Base-by-base conservation (phyloP, 2,888 invertebrate species). In the Galerucella calmariensis region DNA sequence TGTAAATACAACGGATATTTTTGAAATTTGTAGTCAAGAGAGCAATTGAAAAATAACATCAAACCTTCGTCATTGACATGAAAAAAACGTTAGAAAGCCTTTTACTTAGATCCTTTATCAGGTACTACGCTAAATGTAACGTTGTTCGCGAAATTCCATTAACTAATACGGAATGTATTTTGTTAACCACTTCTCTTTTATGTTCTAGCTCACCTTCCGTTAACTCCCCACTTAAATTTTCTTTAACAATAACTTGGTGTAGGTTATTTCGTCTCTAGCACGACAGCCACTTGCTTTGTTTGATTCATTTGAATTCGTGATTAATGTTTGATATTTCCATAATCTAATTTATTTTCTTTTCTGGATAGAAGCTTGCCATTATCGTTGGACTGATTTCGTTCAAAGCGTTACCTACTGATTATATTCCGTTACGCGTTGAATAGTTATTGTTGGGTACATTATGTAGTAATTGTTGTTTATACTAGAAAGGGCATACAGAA, bases 151-250 rank as follows among this genome's bases (percentile, higher is more conserved):
- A 53, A 70, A 70, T 70, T 70, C 70, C 70, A 70, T 70, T 70
- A 70, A 63, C 70, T 65, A 53, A 70, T 70, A 58, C 70, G 24
- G 35, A 65, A 65, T 56, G 65, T 70, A 70, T 70, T 70, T 65
- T 70, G 70, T 65, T 70, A 70, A 44, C 70, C 70, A 70, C 70
- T 70, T 70, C 56, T 56, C 63, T 70, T 70, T 70, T 70, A 70
- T 63, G 70, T 70, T 70, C 70, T 70, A 65, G 56, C 70, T n/a
- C 70, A 70, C 70, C 70, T 63, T 56, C 65, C n/a, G 63, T 70
- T 63, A 63, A 63, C 53, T 53, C 51, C 27, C 62, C 53, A 65
- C 56, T 63, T 46, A 65, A 63, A 65, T 70, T 65, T 70, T 65
- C 63, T 70, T 44, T 46, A 70, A 70, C 70, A 70, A 70, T 70